phyloP scores from a whole-genome alignment of 2,797 vertebrate species.

The Telmatherina bonti region DNA sequence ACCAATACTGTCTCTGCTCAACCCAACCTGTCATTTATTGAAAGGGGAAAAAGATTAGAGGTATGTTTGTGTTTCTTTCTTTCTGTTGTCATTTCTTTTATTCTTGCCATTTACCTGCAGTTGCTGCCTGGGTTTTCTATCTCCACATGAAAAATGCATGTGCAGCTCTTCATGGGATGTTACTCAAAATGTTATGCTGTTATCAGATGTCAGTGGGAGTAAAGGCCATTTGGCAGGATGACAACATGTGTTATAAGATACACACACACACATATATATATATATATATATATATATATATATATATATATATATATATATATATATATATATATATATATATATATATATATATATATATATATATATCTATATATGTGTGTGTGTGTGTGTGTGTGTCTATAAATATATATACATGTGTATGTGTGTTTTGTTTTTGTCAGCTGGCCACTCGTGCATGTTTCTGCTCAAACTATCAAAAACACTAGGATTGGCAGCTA shows the following conservation, averaged over 20 bases:
- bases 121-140: background rate
- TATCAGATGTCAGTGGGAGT: background rate
- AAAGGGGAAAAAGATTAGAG: background rate
- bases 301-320: no score
- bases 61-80: background rate
- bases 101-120: background rate
- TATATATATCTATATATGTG: no score
- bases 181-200: background rate
- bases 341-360: background rate
- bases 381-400: no score
- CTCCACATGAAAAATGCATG: conserved; percentile 1
- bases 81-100: background rate
- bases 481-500: no score
- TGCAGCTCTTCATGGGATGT: background rate
- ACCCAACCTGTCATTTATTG: background rate
- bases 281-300: no score
- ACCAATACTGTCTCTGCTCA: background rate
- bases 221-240: background rate
- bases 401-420: no score
- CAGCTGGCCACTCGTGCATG: no score
- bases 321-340: background rate
- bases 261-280: no score
- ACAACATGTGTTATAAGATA: background rate
- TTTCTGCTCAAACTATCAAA: no score
- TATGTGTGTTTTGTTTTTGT: no score